A percentile compares a stretch with the other conserved stretches of the same genome.
These are phyloP conservation scores for Calephelis nemesis DNA, from an alignment of 1,140 invertebrate species.

Conservation along the genomic window DNA sequence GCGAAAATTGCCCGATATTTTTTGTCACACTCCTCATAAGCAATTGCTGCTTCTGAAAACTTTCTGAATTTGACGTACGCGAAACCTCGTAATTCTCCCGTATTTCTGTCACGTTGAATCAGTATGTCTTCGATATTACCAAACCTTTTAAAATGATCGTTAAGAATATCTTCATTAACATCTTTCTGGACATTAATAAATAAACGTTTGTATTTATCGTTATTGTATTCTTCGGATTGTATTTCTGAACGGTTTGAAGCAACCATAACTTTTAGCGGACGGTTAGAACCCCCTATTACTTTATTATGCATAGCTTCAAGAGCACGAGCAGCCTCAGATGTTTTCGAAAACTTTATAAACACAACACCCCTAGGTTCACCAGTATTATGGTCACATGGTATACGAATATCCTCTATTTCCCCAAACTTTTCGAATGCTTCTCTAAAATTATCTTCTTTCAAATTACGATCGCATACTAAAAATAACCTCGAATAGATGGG, in stretches of 20 bases:
- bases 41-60: constrained; percentile 91
- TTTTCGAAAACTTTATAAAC: constrained; percentile 92
- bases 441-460: constrained; percentile 89
- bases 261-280: constrained; percentile 93
- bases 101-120: constrained; percentile 90
- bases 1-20: constrained; percentile 95
- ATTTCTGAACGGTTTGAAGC: constrained; percentile 85
- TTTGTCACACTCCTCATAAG: constrained; percentile 92
- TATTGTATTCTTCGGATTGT: constrained; percentile 90
- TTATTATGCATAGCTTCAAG: constrained; percentile 93
- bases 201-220: constrained; percentile 84
- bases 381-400: constrained; percentile 90
- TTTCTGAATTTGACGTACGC: constrained; percentile 93
- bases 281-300: constrained; percentile 84
- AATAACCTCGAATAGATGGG: constrained; percentile 83
- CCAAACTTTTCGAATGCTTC: constrained; percentile 90
- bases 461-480: constrained; percentile 89
- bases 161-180: constrained; percentile 88
- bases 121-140: constrained; percentile 91
- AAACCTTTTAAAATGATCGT: constrained; percentile 89
- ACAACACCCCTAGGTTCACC: constrained; percentile 91
- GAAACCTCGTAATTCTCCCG: constrained; percentile 92
- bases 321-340: constrained; percentile 90
- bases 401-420: constrained; percentile 92
- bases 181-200: constrained; percentile 92